Conservation (phyloP, 2,797 vertebrate genomes). For the Furcifer pardalis region DNA sequence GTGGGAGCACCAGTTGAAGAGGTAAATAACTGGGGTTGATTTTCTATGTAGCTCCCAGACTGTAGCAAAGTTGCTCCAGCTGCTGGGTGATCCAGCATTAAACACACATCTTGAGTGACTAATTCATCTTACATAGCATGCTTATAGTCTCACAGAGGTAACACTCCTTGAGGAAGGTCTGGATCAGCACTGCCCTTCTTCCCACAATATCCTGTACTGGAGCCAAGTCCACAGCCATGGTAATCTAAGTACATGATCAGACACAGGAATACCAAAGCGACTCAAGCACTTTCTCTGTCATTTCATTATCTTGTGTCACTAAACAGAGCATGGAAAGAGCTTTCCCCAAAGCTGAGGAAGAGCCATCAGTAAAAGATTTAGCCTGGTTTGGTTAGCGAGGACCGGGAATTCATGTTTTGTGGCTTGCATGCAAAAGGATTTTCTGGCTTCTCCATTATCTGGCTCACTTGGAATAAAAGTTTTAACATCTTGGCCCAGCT, state of each 20-base stretch:
- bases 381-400: not conserved
- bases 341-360: not conserved
- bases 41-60: not conserved
- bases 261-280: not conserved
- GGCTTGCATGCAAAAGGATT: not conserved
- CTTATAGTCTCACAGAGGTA: not conserved
- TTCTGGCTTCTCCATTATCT: not conserved
- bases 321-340: not conserved
- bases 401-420: not conserved
- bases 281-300: not conserved
- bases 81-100: not conserved
- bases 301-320: not conserved
- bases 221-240: not conserved
- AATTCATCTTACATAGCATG: not conserved
- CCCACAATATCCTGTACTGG: not conserved
- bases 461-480: conserved; percentile 8
- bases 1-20: not conserved
- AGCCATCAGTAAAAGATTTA: not conserved
- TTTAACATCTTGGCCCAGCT: conserved; percentile 9
- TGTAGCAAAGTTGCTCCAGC: not conserved
- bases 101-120: not conserved
- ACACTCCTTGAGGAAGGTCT: not conserved
- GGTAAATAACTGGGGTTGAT: not conserved
- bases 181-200: not conserved
- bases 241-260: not conserved